Evolutionary conservation across 2,888 invertebrate species (phyloP), one percentile per base, ranked within the genome.

Genomic region (Alloplasta piceator): DNA sequence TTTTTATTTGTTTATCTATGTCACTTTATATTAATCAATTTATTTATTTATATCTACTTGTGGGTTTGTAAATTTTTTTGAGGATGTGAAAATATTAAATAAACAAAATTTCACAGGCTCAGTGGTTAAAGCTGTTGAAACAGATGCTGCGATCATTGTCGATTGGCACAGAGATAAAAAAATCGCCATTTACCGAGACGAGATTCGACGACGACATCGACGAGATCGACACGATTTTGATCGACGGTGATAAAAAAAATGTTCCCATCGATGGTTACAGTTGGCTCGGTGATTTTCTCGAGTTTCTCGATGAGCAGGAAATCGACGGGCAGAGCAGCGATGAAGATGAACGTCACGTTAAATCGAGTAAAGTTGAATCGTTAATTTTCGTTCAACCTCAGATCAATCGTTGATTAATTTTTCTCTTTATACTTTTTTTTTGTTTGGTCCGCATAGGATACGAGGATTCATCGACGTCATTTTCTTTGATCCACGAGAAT

Each of bases 101-200:
- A 26, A 26, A 26, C 26, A 26, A 26, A 26, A 26, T 52, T 67
- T 80, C 74, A 12, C 67, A 88, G 86, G 66, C 52, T 52, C 83
- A 85, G 52, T 83, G 84, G 78, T 71, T 82, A n/a, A 78, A 68
- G 9, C 74, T 85, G 16, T 36, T 87, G 36, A 77, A 76, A 12
- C n/a, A 26, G n/a, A 67, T 84, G 10, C 7, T 84, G 9, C 73
- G 73, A 12, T 78, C 73, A 1, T 12, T 83, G 26, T 58, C 71
- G 58, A 81, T 14, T 39, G 46, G 12, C 4, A 41, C 16, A 55
- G 46, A 4, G n/a, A 48, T 50, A 1, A 16, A 46, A 1, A 81
- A 74, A 38, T 5, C 78, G 14, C 78, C 39, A 16, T 61, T 48
- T 16, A 60, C 64, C 36, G 70, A 78, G 9, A 16, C 52, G 16